A percentile compares a stretch with the other conserved stretches of the same genome.
These are phyloP conservation scores for Eumaeus atala DNA, from an alignment of 1,140 invertebrate genomes.

Conservation along the genomic window DNA sequence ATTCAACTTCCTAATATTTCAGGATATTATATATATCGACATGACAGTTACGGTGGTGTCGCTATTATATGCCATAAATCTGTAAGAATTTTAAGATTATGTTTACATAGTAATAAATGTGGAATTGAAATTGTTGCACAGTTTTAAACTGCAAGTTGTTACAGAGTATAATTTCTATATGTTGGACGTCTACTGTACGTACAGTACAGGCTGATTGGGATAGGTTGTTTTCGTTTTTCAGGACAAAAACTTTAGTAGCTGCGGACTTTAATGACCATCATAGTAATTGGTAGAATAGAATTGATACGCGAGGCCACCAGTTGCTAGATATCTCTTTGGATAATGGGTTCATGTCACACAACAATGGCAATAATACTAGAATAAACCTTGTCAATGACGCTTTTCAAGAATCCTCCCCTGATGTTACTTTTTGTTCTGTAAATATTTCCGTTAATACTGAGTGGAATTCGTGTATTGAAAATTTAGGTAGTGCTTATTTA, in stretches of 20 bases:
- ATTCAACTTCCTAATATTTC: constrained; percentile 17
- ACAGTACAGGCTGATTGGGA: constrained; percentile 28
- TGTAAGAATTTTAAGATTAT: too few species aligned
- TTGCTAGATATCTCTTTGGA: constrained; percentile 21
- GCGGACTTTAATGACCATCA: too few species aligned
- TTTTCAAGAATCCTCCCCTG: constrained; percentile 35
- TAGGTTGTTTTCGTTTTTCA: constrained; percentile 23
- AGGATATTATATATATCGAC: constrained; percentile 22
- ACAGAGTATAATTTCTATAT: constrained; percentile 24
- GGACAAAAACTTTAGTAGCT: constrained; percentile 20
- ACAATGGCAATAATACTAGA: constrained; percentile 22
- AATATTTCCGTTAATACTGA: constrained; percentile 18
- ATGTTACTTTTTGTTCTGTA: constrained; percentile 12
- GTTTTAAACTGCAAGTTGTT: constrained; percentile 21
- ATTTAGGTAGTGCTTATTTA: constrained; percentile 20
- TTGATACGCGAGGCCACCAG: constrained; percentile 21
- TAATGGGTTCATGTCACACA: constrained; percentile 18
- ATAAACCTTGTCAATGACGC: too few species aligned
- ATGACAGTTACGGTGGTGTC: constrained; percentile 28
- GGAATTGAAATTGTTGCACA: constrained; percentile 19
- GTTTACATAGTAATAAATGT: constrained; percentile 15
- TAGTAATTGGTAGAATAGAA: constrained; percentile 25
- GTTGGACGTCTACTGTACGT: constrained; percentile 23
- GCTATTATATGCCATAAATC: constrained; percentile 24
- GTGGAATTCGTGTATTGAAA: constrained; percentile 15